These are phyloP conservation scores for Dufourea novaeangliae DNA, from an alignment of 1,140 invertebrate genomes.

Conservation along the genomic window DNA sequence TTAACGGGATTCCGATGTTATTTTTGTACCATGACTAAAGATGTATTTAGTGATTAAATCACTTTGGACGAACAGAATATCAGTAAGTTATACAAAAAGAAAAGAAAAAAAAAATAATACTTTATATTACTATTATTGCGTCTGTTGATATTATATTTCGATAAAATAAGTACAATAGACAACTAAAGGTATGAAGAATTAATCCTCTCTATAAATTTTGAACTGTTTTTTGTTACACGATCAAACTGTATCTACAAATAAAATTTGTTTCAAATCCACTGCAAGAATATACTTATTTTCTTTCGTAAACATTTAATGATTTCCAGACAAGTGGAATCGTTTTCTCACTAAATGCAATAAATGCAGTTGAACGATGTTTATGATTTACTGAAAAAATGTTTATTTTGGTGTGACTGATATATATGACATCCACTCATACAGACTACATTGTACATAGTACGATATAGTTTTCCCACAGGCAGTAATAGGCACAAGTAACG, in stretches of 20 bases:
- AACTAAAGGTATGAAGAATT: slow-evolving; percentile 53
- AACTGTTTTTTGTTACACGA: slow-evolving; percentile 63
- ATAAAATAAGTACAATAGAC: slow-evolving; percentile 54
- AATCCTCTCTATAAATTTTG: slow-evolving; percentile 69
- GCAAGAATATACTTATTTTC: not conserved
- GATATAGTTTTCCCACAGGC: slow-evolving; percentile 65
- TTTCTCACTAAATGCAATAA: not conserved
- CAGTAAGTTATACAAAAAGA: slow-evolving; percentile 30
- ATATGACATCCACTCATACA: slow-evolving; percentile 69
- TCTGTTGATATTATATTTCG: slow-evolving; percentile 67
- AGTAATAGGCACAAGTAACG: slow-evolving; percentile 59
- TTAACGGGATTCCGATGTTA: slow-evolving; percentile 58
- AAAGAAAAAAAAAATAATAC: not conserved
- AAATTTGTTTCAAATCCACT: slow-evolving; percentile 64
- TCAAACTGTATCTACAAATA: slow-evolving; percentile 71
- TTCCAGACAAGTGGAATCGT: not conserved
- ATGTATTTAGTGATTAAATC: slow-evolving; percentile 39
- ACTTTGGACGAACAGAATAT: slow-evolving; percentile 31
- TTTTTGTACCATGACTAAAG: slow-evolving; percentile 62
- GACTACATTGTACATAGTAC: slow-evolving; percentile 77
- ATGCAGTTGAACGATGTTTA: not conserved
- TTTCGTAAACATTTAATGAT: not conserved
- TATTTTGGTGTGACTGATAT: slow-evolving; percentile 76
- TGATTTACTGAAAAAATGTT: slow-evolving; percentile 78
- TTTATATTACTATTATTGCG: slow-evolving; percentile 48